phyloP scores from a whole-genome alignment of 2,797 vertebrate genomes.

The Rhynchotus rufescens region DNA sequence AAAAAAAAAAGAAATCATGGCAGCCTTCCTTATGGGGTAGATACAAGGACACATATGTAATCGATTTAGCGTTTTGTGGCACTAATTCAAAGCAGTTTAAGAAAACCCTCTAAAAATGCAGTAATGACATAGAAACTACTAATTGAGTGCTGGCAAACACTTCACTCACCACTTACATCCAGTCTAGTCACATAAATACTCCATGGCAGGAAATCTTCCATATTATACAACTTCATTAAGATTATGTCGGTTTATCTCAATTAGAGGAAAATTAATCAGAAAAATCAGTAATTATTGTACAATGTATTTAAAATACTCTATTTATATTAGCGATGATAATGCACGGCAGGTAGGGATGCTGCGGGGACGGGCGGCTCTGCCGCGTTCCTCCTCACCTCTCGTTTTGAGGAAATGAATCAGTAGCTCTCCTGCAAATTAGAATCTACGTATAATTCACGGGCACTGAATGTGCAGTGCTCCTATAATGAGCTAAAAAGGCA shows the following conservation, averaged over 20 bases:
- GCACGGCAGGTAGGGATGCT: neutral
- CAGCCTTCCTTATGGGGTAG: neutral
- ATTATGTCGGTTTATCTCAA: neutral
- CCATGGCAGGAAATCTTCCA: neutral
- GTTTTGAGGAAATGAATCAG: neutral
- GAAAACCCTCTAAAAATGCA: constrained; percentile 24
- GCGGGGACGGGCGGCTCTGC: neutral
- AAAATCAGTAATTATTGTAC: neutral
- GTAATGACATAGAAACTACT: constrained; percentile 48
- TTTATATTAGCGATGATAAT: neutral
- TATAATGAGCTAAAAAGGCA: constrained; percentile 31
- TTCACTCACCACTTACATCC: constrained; percentile 11
- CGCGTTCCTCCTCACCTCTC: neutral
- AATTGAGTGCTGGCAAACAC: constrained; percentile 57
- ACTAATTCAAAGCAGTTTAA: constrained; percentile 32
- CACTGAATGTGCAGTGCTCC: constrained; percentile 16
- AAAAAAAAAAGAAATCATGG: neutral
- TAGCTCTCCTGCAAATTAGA: neutral
- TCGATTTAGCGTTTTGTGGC: constrained; percentile 48
- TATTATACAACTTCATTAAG: neutral
- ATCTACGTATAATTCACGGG: neutral
- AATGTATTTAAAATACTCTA: neutral
- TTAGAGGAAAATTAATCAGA: neutral
- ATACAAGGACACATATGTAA: neutral
- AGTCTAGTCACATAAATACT: constrained; percentile 10